Conservation (phyloP, 2,888 invertebrate genomes). For the Agrilus cyanescens region DNA sequence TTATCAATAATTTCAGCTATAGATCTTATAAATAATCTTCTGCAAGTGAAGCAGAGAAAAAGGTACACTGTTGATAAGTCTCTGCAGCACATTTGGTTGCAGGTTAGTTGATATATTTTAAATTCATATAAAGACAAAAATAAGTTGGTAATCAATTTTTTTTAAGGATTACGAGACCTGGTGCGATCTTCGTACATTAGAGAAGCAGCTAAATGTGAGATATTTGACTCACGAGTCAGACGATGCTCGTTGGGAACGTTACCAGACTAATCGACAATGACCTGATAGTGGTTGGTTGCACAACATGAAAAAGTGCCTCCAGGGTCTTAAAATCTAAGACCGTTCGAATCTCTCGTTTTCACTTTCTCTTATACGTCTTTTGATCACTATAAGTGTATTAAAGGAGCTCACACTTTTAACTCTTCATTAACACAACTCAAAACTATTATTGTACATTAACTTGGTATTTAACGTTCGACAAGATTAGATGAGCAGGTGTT, state of each 20-base stretch:
- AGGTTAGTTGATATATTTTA: conserved; percentile 43
- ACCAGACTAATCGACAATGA: conserved; percentile 31
- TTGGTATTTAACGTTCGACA: too few relatives aligned
- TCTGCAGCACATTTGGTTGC: conserved; percentile 88
- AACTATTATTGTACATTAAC: too few relatives aligned
- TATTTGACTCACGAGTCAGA: conserved; percentile 89
- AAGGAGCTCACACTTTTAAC: too few relatives aligned
- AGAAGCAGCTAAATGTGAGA: conserved; percentile 57
- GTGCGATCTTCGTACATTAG: conserved; percentile 84
- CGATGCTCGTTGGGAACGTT: conserved; percentile 75
- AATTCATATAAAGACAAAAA: neutral
- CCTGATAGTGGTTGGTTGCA: conserved; percentile 40
- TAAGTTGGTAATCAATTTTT: conserved; percentile 6
- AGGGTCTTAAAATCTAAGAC: conserved; percentile 28
- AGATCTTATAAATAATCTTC: conserved; percentile 92
- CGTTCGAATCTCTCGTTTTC: too few relatives aligned
- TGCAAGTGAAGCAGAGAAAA: conserved; percentile 94
- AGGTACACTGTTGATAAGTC: conserved; percentile 95
- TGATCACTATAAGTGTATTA: too few relatives aligned
- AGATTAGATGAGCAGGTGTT: too few relatives aligned
- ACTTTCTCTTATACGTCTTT: too few relatives aligned
- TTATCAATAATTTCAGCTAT: conserved; percentile 63
- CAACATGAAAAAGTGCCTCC: conserved; percentile 33
- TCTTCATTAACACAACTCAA: too few relatives aligned
- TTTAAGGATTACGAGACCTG: conserved; percentile 80